Evolutionary conservation across 1,140 invertebrate genomes (phyloP), one percentile per base, ranked within the genome.

Genomic region (Bombus superbus): DNA sequence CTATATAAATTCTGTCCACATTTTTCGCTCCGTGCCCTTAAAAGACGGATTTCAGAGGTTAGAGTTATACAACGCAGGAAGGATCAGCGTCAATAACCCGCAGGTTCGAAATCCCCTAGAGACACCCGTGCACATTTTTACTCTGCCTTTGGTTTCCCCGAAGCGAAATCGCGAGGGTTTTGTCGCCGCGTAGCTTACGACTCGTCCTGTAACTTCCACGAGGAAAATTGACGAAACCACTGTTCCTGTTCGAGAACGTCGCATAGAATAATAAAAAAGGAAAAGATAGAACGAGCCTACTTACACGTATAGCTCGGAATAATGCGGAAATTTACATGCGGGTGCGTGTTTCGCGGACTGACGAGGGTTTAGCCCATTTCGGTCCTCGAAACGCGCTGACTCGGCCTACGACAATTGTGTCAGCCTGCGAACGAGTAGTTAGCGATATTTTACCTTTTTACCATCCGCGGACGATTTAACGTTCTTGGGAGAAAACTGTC

Each of bases 391-490:
- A 53, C 35, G 28, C 40, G 66, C 11, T 1, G 57, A n/a, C 66
- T 64, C 76, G 35, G 73, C 38, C 40, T 35, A 3, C 42, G 18
- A 78, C 83, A 73, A 87, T 89, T 83, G 68, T 81, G 81, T 73
- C 59, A 15, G 57, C 87, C 68, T 87, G 88, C 81, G 89, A 89
- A 90, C 85, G 74, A 73, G 80, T 74, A 72, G 80, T 81, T 90
- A 90, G 89, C 80, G 80, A 74, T 89, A 53, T 53, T 53, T 22
- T 53, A 22, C 47, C 47, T 53, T 53, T 62, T 83, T 84, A 81
- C 77, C 83, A 83, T 89, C 38, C 28, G 66, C 77, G 35, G 69
- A 76, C 72, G 10, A 11, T 32, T 73, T 76, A 32, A 42, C 10
- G 59, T 68, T 28, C n/a, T 11, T 35, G 40, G 53, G 53, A 25